Evolutionary conservation across 1,140 invertebrate species (phyloP).

Genomic region (Calycopis cecrops): DNA sequence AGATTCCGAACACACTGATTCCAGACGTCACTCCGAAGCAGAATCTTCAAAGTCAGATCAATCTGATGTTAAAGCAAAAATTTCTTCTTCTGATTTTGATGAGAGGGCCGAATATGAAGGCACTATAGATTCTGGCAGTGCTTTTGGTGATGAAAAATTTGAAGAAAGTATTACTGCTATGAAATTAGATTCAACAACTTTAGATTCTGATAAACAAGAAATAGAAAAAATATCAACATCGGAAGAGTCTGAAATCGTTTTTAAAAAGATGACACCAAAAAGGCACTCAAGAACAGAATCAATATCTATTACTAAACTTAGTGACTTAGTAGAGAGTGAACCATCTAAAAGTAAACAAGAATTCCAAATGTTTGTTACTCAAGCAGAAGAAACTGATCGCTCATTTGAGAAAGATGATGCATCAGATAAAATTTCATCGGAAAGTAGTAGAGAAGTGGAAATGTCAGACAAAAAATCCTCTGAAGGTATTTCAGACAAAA

Average conservation of each 20-base stretch:
- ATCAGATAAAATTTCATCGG: conserved; percentile 74
- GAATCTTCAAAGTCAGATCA: conserved; percentile 72
- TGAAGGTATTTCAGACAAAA: conserved; percentile 69
- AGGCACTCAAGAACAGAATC: conserved; percentile 70
- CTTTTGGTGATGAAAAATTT: conserved; percentile 68
- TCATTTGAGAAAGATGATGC: conserved; percentile 67
- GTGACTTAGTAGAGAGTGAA: conserved; percentile 56
- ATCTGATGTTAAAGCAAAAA: conserved; percentile 67
- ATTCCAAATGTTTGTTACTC: conserved; percentile 70
- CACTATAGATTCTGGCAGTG: conserved; percentile 62
- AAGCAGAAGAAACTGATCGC: conserved; percentile 63
- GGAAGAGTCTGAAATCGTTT: conserved; percentile 53
- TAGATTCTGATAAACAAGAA: conserved; percentile 53
- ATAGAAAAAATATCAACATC: conserved; percentile 45
- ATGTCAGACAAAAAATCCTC: conserved; percentile 72
- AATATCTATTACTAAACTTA: conserved; percentile 63
- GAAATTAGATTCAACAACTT: conserved; percentile 45
- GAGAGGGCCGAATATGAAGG: conserved; percentile 68
- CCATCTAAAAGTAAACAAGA: conserved; percentile 53
- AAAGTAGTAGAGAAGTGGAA: conserved; percentile 71
- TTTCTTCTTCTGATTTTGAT: conserved; percentile 68
- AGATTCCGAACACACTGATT: conserved; percentile 72
- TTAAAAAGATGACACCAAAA: conserved; percentile 69
- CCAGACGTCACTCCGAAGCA: conserved; percentile 69
- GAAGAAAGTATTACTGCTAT: conserved; percentile 66